A percentile compares a stretch with the other conserved stretches of the same genome.
Conservation (phyloP, 2,888 invertebrate genomes). For the Pachymerium ferrugineum region DNA sequence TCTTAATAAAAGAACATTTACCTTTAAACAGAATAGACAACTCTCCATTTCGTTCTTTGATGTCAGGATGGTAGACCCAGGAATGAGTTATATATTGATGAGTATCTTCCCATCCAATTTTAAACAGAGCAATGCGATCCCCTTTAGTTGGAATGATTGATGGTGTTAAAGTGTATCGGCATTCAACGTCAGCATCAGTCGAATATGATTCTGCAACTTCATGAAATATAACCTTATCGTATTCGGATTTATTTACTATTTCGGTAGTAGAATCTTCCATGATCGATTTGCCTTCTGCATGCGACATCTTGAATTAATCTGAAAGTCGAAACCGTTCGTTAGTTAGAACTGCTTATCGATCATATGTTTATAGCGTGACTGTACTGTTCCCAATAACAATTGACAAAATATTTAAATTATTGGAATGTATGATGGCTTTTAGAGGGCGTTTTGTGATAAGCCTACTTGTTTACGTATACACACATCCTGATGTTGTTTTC, state of each 20-base stretch:
- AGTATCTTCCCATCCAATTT: conserved; percentile 34
- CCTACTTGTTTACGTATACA: too few relatives aligned
- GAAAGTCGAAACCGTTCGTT: not conserved
- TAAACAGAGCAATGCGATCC: conserved; percentile 33
- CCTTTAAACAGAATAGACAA: conserved; percentile 1
- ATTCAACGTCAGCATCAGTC: conserved; percentile 30
- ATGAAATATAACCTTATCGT: conserved; percentile 36
- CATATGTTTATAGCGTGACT: too few relatives aligned
- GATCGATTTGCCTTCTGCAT: not conserved
- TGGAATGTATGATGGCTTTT: too few relatives aligned
- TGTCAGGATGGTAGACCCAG: not conserved
- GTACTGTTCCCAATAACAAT: too few relatives aligned
- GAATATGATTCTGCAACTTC: conserved; percentile 33
- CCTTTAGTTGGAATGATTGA: conserved; percentile 14
- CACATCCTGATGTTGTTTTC: too few relatives aligned
- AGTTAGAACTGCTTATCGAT: not conserved
- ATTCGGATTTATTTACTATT: conserved; percentile 30
- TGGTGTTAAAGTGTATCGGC: conserved; percentile 25
- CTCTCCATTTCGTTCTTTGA: not conserved
- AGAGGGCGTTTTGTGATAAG: too few relatives aligned
- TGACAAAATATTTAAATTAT: too few relatives aligned
- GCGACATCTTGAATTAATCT: not conserved
- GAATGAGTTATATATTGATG: conserved; percentile 25
- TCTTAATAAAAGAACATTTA: not conserved
- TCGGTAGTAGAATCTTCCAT: not conserved